Conservation (phyloP, 1,140 invertebrate genomes). For the Ladona fulva region DNA sequence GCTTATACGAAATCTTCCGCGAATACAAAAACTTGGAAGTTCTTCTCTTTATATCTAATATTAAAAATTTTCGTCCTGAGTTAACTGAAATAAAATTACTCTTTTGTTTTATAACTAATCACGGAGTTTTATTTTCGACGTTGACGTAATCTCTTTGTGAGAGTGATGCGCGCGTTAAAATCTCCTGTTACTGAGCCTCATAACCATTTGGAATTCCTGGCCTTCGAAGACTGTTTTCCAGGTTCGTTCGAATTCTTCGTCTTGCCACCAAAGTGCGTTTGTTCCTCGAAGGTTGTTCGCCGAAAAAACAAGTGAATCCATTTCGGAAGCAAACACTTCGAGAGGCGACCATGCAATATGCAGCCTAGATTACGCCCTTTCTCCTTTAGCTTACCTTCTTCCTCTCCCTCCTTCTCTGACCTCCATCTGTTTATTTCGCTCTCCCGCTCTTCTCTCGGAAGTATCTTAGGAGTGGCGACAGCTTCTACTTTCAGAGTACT, state of each 20-base stretch:
- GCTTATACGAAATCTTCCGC: too few species aligned
- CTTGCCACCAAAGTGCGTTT: not conserved
- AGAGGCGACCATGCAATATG: not conserved
- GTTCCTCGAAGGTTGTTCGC: not conserved
- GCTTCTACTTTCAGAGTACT: not conserved
- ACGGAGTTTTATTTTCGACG: too few species aligned
- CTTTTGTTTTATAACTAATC: too few species aligned
- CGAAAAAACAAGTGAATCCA: constrained; percentile 9
- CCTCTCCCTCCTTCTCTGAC: not conserved
- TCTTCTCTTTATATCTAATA: too few species aligned
- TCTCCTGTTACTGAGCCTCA: too few species aligned
- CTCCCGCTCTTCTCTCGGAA: not conserved
- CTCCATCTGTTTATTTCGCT: not conserved
- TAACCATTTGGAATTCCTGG: not conserved
- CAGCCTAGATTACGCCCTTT: not conserved
- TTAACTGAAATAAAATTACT: too few species aligned
- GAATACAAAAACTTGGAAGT: too few species aligned
- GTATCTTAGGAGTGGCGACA: not conserved
- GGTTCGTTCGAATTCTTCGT: not conserved
- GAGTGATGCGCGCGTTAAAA: not conserved
- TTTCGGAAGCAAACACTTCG: not conserved
- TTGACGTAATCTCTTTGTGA: too few species aligned
- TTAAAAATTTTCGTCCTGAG: too few species aligned
- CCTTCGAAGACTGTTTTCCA: not conserved
- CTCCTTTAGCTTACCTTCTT: not conserved